A percentile compares a stretch with the other conserved stretches of the same genome.
These are phyloP conservation scores for Ceramica pisi DNA, from an alignment of 2,888 invertebrate genomes.

Conservation along the genomic window DNA sequence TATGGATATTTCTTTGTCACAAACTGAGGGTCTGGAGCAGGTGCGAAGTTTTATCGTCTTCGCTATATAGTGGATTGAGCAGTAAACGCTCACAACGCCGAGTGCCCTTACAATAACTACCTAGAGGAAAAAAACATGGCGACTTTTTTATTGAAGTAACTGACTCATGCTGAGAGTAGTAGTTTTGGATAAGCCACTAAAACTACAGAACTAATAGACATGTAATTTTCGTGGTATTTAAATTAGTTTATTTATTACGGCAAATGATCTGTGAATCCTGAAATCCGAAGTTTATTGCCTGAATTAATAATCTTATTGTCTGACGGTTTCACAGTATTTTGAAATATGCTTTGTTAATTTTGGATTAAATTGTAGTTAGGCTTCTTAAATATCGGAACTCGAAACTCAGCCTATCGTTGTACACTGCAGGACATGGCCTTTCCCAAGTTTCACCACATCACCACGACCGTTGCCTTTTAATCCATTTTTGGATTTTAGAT, in stretches of 20 bases:
- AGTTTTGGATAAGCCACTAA: background rate
- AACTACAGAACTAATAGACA: background rate
- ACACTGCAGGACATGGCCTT: too few relatives aligned
- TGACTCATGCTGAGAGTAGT: background rate
- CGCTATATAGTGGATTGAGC: conserved; percentile 31
- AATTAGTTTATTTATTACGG: background rate
- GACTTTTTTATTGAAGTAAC: background rate
- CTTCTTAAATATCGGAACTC: too few relatives aligned
- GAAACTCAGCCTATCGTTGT: too few relatives aligned
- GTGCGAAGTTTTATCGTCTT: conserved; percentile 34
- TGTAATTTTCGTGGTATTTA: background rate
- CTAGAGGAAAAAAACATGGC: background rate
- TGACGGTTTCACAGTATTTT: too few relatives aligned
- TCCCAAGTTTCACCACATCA: too few relatives aligned
- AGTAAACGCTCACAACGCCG: conserved; percentile 21
- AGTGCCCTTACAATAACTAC: conserved; percentile 1
- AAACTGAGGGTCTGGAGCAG: conserved; percentile 39
- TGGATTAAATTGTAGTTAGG: too few relatives aligned
- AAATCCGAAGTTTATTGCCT: too few relatives aligned
- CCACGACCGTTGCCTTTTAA: background rate
- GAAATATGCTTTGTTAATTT: too few relatives aligned
- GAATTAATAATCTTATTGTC: too few relatives aligned
- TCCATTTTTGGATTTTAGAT: too few relatives aligned
- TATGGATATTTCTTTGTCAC: conserved; percentile 37
- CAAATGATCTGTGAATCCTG: too few relatives aligned